Base-by-base conservation (phyloP, 2,888 invertebrate species). In the Hyposoter didymator region DNA sequence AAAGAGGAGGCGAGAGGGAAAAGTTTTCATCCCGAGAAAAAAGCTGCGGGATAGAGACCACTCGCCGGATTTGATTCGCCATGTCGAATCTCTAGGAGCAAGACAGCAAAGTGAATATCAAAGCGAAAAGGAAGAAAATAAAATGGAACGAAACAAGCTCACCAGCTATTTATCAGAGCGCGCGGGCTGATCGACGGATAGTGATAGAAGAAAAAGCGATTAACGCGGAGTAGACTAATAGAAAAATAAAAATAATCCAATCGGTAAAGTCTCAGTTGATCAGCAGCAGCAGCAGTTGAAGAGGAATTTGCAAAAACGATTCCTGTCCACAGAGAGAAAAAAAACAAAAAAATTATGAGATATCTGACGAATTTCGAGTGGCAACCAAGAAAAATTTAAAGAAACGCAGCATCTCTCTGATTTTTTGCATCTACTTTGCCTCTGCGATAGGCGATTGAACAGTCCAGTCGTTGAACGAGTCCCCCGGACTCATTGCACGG, bases 381-480 rank as follows among this genome's bases (percentile, higher is more conserved):
- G 49, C 73, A 55, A 28, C 47, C 28, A 19, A 49, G 52, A 74
- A 69, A 78, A n/a, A 69, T 35, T 52, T 28, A 67, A 49, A 47
- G 59, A 43, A 19, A 80, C 45, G 28, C 28, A 59, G 66, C 39
- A 52, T 45, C 52, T 49, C 45, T 17, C 17, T 83, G 84, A 87
- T 82, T 39, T 39, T 39, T 39, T 88, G 75, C 85, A 64, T 78
- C 81, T 69, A 43, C 74, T 69, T 74, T 76, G 70, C 66, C 73
- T 67, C 74, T 78, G 75, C 81, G 64, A 84, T 87, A 78, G 28
- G 28, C 84, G 59, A 43, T 43, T 22, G 43, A 73, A 83, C 78
- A 67, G 76, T 80, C 73, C 64, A 78, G 76, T 87, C 78, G 82
- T 84, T 45, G 82, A 80, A 86, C 80, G 84, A 83, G 74, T 84